Evolutionary conservation across 2,888 invertebrate genomes (phyloP), one percentile per base, ranked within the genome.

Genomic region (Strigamia crassipes): DNA sequence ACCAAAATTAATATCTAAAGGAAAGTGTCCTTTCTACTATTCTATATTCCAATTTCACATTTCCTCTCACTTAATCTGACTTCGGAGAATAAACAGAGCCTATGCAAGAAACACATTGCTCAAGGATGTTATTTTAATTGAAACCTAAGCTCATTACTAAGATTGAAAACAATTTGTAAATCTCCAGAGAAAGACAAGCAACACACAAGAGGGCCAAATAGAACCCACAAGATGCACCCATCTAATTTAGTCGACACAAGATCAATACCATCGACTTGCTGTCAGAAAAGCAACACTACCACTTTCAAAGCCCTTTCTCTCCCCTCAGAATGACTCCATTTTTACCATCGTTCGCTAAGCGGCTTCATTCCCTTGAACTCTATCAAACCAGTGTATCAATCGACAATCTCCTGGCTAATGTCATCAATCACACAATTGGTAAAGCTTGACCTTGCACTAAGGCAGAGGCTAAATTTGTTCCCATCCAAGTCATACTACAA

Each of bases 131-230:
- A 18, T 61, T 18, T 61, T 61, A 5, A 61, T 61, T 61, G 61
- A 61, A 61, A 61, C 61, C 61, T 61, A 61, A 61, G 61, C 61
- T 61, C 61, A 61, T 61, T 61, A 61, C 61, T 61, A 61, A 61
- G 61, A 61, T 61, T 61, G 61, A 61, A 61, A 61, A 61, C 61
- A 61, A 61, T n/a, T n/a, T 61, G 61, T 61, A 61, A 61, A 61
- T 61, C 61, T 61, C 61, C 10, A 23, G 61, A 61, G 61, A 6
- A 61, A 61, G 61, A 61, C 61, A 61, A 61, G 61, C 61, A 61
- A 61, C 61, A 61, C 61, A 61, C 61, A 23, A 61, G 61, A 18
- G 61, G 61, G 61, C 61, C 61, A 61, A 18, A 61, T 61, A n/a
- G 61, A 61, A 61, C 61, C 18, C 61, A 61, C 61, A 61, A 61